Evolutionary conservation across 2,888 invertebrate species (phyloP), one percentile per base, ranked within the genome.

Genomic region (Cactoblastis cactorum): DNA sequence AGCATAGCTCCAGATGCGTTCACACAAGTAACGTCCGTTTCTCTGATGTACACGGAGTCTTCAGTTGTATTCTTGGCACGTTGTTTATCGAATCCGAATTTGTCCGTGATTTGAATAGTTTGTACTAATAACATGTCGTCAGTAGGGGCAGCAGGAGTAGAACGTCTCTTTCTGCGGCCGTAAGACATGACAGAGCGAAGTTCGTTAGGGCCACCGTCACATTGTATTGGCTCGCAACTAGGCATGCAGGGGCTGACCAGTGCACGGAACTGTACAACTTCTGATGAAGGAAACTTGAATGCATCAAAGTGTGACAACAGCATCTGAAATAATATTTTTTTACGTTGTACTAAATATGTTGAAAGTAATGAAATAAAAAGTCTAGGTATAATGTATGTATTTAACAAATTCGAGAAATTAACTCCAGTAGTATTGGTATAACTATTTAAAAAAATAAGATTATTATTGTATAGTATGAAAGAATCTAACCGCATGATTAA

Each of bases 251-350:
- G 97, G 1, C 97, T 97, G 34, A 98, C 97, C 71, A 97, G 83
- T n/a, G 97, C 97, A 57, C 97, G 93, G 93, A 98, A 98, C 78
- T 97, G 97, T 1, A 98, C 97, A 41, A 97, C 95, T 78, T 97
- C 97, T 11, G 97, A 97, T 46, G 97, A 97, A 38, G 97, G 97
- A 91, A 98, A 98, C 83, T 98, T 97, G 92, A 98, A 98, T 33
- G 97, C 97, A 80, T 97, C 97, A 87, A 98, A 97, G 85, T 96
- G 95, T 49, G 97, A 97, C 55, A 97, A 89, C 56, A 97, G 90
- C 65, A 95, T 93, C 94, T 95, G 92, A 86, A 83, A 76, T 74
- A 62, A n/a, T n/a, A n/a, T n/a, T n/a, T n/a, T n/a, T n/a, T n/a
- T n/a, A n/a, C n/a, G n/a, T n/a, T n/a, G n/a, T n/a, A n/a, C n/a